phyloP scores from a whole-genome alignment of 2,797 vertebrate species.

The Sebastes itinus region DNA sequence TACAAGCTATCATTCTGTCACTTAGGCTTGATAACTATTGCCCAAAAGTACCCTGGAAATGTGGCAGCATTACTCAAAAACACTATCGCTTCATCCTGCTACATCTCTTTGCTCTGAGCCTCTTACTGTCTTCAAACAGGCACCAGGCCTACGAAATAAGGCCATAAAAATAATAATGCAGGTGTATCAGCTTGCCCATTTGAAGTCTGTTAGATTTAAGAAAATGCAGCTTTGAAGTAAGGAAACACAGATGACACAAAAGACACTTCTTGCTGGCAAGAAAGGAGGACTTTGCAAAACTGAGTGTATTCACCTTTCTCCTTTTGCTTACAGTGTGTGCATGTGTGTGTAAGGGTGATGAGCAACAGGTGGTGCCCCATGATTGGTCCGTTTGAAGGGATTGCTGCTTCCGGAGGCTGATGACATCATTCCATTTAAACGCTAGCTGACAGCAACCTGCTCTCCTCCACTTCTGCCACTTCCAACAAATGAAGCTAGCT shows the following conservation, averaged over 20 bases:
- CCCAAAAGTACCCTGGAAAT: not conserved
- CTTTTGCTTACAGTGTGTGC: too few relatives aligned
- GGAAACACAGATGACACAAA: too few relatives aligned
- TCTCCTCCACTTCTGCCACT: not conserved
- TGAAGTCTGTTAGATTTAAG: not conserved
- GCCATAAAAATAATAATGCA: not conserved
- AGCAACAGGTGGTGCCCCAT: not conserved
- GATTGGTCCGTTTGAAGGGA: not conserved
- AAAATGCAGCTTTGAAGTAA: not conserved
- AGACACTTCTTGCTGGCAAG: too few relatives aligned
- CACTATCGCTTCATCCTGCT: not conserved
- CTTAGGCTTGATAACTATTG: not conserved
- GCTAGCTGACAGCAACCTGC: not conserved
- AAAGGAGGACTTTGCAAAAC: too few relatives aligned
- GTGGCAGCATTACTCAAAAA: conserved; percentile 3
- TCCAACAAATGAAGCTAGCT: not conserved
- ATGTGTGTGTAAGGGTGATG: not conserved
- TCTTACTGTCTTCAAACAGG: conserved; percentile 3
- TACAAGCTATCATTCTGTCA: not conserved
- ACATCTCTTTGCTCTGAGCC: conserved; percentile 1
- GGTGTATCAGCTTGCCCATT: not conserved
- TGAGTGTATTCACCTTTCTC: too few relatives aligned
- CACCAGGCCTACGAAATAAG: not conserved
- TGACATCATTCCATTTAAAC: not conserved
- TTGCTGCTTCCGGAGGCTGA: not conserved